Percentiles rank a stretch among this genome's conserved stretches.
Conservation (phyloP, 2,797 vertebrate genomes). For the Hydrocynus forskahlii region DNA sequence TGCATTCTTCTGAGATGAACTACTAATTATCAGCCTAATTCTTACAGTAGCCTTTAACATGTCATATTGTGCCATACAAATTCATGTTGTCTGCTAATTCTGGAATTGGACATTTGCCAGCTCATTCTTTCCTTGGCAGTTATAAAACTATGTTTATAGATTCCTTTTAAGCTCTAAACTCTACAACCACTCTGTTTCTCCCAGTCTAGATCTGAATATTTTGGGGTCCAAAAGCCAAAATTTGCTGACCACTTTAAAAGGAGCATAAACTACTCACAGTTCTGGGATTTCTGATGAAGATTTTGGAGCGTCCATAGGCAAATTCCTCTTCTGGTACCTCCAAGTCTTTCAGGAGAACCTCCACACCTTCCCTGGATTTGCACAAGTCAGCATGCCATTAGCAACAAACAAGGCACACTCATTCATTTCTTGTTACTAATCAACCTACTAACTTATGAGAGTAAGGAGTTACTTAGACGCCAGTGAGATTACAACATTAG, state of each 20-base stretch:
- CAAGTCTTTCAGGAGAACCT: conserved; percentile 89
- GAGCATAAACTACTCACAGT: conserved; percentile 78
- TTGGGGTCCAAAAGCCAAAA: not conserved
- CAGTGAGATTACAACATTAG: not conserved
- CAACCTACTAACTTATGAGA: not conserved
- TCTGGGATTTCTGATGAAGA: conserved; percentile 98
- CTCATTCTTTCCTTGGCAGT: not conserved
- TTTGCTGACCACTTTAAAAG: not conserved
- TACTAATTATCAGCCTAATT: conserved; percentile 13
- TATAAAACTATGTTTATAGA: not conserved
- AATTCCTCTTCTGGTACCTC: conserved; percentile 89
- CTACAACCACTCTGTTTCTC: not conserved
- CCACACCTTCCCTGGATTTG: conserved; percentile 87
- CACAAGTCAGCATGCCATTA: conserved; percentile 27
- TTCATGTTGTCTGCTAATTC: not conserved
- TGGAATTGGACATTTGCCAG: conserved; percentile 10
- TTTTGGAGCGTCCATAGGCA: conserved; percentile 94
- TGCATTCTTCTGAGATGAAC: not conserved
- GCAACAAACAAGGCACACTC: conserved; percentile 20
- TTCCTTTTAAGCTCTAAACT: not conserved
- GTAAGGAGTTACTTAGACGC: not conserved
- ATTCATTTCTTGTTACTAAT: not conserved
- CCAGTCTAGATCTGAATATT: not conserved
- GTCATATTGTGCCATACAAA: conserved; percentile 30
- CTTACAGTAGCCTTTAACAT: conserved; percentile 45